These are phyloP conservation scores for Sericinus montela DNA, from an alignment of 2,888 invertebrate genomes.

Conservation along the genomic window DNA sequence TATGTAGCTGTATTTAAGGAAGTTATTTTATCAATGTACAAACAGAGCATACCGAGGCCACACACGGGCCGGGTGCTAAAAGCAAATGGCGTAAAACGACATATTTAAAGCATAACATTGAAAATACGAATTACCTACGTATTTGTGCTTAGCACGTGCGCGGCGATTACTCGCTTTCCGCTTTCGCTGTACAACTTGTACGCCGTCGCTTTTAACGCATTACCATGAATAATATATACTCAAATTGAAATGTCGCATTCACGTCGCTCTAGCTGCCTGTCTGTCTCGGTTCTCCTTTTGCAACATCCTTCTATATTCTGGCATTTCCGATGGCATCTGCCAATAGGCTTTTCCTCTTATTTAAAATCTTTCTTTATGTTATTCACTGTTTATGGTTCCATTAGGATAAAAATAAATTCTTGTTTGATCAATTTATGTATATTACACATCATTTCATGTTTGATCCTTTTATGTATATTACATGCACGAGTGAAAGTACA, in stretches of 20 bases:
- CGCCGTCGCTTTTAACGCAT: slow-evolving; percentile 75
- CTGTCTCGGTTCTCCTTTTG: slow-evolving; percentile 42
- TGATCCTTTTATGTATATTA: too few species aligned
- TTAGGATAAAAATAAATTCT: too few species aligned
- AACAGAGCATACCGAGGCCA: slow-evolving; percentile 64
- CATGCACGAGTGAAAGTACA: too few species aligned
- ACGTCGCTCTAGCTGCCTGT: slow-evolving; percentile 67
- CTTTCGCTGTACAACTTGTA: slow-evolving; percentile 58
- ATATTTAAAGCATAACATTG: slow-evolving; percentile 75
- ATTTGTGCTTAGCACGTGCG: slow-evolving; percentile 65
- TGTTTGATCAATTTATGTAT: too few species aligned
- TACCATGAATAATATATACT: slow-evolving; percentile 78
- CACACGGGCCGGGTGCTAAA: slow-evolving; percentile 44
- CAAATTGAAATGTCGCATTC: slow-evolving; percentile 79
- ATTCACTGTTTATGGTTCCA: slow-evolving; percentile 21
- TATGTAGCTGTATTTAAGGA: slow-evolving; percentile 28
- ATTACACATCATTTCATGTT: too few species aligned
- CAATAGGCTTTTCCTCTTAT: slow-evolving; percentile 70
- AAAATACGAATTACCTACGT: slow-evolving; percentile 58
- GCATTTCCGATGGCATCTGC: slow-evolving; percentile 47
- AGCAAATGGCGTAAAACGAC: slow-evolving; percentile 74
- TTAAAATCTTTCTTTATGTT: slow-evolving; percentile 41
- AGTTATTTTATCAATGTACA: slow-evolving; percentile 61
- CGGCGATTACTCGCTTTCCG: slow-evolving; percentile 64
- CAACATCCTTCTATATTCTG: slow-evolving; percentile 55